phyloP scores from a whole-genome alignment of 2,888 invertebrate species.

The Mongoloraphidia duomilia region DNA sequence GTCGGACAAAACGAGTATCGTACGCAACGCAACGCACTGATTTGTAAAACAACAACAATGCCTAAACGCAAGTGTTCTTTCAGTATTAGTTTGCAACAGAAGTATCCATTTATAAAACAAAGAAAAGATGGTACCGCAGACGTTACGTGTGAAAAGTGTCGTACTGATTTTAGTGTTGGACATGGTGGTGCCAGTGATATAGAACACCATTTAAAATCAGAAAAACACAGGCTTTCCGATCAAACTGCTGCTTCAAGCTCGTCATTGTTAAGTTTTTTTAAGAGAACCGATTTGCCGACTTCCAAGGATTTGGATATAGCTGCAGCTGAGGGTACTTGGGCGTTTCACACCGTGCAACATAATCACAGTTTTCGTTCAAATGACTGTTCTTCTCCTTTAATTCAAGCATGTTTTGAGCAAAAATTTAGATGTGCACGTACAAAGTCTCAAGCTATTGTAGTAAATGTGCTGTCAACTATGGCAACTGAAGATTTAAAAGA shows the following conservation, averaged over 20 bases:
- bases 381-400: conserved; percentile 16
- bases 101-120: conserved; percentile 19
- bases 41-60: conserved; percentile 5
- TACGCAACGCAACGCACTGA: too few relatives aligned
- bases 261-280: conserved; percentile 10
- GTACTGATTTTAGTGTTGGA: conserved; percentile 8
- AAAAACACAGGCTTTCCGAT: conserved; percentile 11
- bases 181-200: conserved; percentile 13
- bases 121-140: conserved; percentile 10
- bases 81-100: conserved; percentile 16
- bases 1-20: too few relatives aligned
- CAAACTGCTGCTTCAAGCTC: conserved; percentile 10
- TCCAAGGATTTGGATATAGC: conserved; percentile 12
- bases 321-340: conserved; percentile 9
- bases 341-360: conserved; percentile 12
- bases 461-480: conserved; percentile 17
- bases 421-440: conserved; percentile 21
- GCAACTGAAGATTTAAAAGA: conserved; percentile 18
- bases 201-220: conserved; percentile 14
- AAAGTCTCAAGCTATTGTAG: conserved; percentile 19
- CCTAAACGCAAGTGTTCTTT: conserved; percentile 19
- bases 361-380: conserved; percentile 18
- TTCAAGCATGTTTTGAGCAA: conserved; percentile 17
- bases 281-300: conserved; percentile 11
- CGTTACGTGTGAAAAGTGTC: conserved; percentile 11